Conservation (phyloP, 2,113 vertebrate species). For the mouse (Mus musculus) region DNA sequence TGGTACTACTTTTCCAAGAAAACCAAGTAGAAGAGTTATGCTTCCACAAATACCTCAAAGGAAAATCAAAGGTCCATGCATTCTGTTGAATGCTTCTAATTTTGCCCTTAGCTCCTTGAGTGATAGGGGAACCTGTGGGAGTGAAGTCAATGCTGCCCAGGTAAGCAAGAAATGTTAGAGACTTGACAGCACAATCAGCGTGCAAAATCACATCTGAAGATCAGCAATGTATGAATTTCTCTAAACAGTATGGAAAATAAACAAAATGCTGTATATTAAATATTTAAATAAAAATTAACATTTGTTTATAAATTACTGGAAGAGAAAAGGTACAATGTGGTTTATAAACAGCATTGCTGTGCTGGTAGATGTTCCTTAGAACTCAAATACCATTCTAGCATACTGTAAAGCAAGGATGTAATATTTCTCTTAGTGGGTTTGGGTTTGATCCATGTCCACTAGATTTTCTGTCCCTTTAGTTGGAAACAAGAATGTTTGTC, state of each 20-base stretch:
- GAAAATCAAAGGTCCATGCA: neutral
- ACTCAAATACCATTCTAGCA: neutral
- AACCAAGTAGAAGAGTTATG: neutral
- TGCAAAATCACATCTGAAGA: neutral
- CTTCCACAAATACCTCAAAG: neutral
- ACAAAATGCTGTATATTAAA: no score
- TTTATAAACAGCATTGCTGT: neutral
- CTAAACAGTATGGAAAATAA: no score
- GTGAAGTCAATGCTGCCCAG: neutral
- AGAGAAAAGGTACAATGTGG: neutral
- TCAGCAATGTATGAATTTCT: neutral
- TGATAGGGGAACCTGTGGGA: neutral
- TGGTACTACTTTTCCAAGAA: neutral
- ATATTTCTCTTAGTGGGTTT: neutral
- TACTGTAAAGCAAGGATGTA: neutral
- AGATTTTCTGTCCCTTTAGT: neutral
- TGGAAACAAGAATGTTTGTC: neutral
- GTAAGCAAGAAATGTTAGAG: neutral
- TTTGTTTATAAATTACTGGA: neutral
- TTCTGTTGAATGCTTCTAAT: neutral
- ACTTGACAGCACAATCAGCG: fast-evolving
- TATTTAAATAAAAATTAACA: no score
- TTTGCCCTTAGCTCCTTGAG: no score
- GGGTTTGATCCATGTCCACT: neutral
- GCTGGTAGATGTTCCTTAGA: neutral